Base-by-base conservation (phyloP, 2,113 vertebrate species). In the Mastomys natalensis region DNA sequence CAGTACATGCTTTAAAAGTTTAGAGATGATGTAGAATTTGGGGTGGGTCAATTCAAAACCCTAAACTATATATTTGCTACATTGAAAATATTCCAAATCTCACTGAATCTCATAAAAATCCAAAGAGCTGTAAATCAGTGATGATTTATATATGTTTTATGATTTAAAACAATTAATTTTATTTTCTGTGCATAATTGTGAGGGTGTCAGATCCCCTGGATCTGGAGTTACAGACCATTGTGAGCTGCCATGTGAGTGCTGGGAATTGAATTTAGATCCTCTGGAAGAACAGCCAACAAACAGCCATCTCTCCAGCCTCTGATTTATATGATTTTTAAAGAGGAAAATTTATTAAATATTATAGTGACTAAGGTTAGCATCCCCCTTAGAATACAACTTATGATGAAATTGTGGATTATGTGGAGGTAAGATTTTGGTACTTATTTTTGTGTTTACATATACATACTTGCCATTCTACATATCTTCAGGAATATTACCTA, bases 361-460 rank as follows among this genome's bases (percentile, higher is more conserved):
- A 19, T 7, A 84, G 13, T 31, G 78, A 68, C 22, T 78, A 80
- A 78, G 72, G 15, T 85, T 17, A 85, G 11, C n/a, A 64, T 16
- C 2, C 45, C 15, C 2, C 74, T 58, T 82, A 17, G 11, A 89
- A 89, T 4, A 4, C 16, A 90, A 13, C 31, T 86, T 90, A 66
- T 84, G 53, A 31, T 92, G 95, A 76, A 88, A 84, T 16, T 62
- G 29, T 5, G 1, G 15, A 24, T 55, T 87, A 34, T 2, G 34
- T 80, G n/a, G 90, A 98, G 40, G 96, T 97, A 95, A 94, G 64
- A 96, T 82, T 80, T 97, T 97, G 82, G 87, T 92, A 82, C 93
- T 97, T 98, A 84, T 97, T 98, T 98, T 98, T 96, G 97, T 77
- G 7, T 43, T 87, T 95, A 9, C 26, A 78, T 85, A 15, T 7